These are phyloP conservation scores for Xestia sexstrigata DNA, from an alignment of 2,888 invertebrate species.

Conservation along the genomic window DNA sequence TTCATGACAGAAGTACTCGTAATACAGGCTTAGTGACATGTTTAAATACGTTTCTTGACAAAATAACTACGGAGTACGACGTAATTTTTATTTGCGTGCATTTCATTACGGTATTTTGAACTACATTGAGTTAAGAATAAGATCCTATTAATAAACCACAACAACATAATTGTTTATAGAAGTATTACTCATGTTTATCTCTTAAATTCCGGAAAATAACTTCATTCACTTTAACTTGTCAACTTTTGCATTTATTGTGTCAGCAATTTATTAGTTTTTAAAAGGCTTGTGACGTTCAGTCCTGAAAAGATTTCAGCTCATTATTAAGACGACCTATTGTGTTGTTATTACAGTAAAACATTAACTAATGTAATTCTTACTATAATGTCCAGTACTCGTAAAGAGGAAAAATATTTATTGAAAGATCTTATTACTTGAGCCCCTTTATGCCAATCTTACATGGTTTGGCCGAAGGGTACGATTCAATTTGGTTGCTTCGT, in stretches of 20 bases:
- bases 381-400: constrained; percentile 29
- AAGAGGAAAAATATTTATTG: constrained; percentile 25
- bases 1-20: neutral
- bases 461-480: neutral
- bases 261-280: constrained; percentile 40
- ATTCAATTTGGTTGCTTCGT: constrained; percentile 3
- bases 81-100: neutral
- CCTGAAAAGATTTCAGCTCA: constrained; percentile 35
- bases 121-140: neutral
- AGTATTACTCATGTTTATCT: neutral
- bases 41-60: neutral
- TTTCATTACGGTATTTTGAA: neutral
- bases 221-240: constrained; percentile 15
- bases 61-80: neutral
- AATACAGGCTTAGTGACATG: too few relatives aligned
- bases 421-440: constrained; percentile 21
- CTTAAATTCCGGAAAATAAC: constrained; percentile 21
- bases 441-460: constrained; percentile 14
- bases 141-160: neutral
- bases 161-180: constrained; percentile 10
- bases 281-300: constrained; percentile 27
- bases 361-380: constrained; percentile 45
- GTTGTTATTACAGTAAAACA: constrained; percentile 56
- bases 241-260: constrained; percentile 12
- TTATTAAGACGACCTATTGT: constrained; percentile 58